phyloP scores from a whole-genome alignment of 2,113 vertebrate genomes.

The Artemisiospiza belli region DNA sequence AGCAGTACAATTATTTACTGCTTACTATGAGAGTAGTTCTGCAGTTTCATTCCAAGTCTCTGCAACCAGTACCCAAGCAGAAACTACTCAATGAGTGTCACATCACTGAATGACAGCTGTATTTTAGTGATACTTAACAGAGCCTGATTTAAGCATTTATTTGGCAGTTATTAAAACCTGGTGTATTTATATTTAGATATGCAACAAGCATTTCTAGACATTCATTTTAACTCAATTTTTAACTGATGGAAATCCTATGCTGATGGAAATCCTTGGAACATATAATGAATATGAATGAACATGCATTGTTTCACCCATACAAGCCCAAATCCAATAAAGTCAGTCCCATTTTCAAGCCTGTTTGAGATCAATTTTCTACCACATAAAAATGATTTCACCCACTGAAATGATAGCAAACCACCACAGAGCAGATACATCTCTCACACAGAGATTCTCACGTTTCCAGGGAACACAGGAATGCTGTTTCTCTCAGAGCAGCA shows the following conservation, averaged over 20 bases:
- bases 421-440: not conserved
- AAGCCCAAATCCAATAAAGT: not conserved
- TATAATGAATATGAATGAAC: not conserved
- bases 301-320: not conserved
- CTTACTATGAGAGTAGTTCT: not conserved
- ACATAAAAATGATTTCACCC: not conserved
- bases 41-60: not conserved
- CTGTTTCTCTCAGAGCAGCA: not conserved
- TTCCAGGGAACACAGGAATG: not conserved
- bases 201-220: not conserved
- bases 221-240: not conserved
- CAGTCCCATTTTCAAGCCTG: not conserved
- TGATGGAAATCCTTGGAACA: not conserved
- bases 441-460: accelerated
- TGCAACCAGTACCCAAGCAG: not conserved
- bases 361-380: not conserved
- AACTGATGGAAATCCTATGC: not conserved
- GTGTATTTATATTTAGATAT: not conserved
- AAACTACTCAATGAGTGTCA: not conserved
- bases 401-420: not conserved
- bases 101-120: not conserved
- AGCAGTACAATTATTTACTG: not conserved
- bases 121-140: not conserved
- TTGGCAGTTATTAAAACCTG: not conserved
- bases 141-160: not conserved